Evolutionary conservation across 2,888 invertebrate species (phyloP).

Genomic region (Polyploca ridens): DNA sequence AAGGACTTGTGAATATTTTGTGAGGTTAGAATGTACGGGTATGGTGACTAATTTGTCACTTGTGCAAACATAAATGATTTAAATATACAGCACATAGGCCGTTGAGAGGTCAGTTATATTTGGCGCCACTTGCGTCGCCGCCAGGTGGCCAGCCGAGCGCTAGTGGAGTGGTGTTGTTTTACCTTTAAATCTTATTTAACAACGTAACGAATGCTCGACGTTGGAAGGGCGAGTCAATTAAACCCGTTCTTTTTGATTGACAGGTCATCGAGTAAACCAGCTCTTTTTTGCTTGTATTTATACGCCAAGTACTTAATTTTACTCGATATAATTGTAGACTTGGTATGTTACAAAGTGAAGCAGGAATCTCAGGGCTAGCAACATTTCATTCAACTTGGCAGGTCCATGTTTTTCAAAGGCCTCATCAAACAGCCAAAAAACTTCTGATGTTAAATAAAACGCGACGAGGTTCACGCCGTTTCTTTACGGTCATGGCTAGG

Average conservation of each 20-base stretch:
- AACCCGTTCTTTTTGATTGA: conserved; percentile 49
- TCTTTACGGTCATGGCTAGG: conserved; percentile 67
- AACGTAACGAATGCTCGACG: conserved; percentile 28
- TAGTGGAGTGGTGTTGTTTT: conserved; percentile 40
- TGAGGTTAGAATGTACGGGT: conserved; percentile 13
- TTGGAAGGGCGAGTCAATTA: conserved; percentile 48
- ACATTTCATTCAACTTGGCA: conserved; percentile 50
- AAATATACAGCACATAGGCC: conserved; percentile 30
- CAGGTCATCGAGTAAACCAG: conserved; percentile 46
- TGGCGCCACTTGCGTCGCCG: conserved; percentile 52
- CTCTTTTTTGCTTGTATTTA: conserved; percentile 26
- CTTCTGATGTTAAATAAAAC: conserved; percentile 70
- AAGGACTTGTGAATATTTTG: not conserved
- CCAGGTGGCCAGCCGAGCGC: conserved; percentile 57
- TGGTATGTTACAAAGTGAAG: conserved; percentile 22
- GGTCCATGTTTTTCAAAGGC: conserved; percentile 50
- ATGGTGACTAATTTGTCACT: conserved; percentile 35
- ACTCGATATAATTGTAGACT: conserved; percentile 30
- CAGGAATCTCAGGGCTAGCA: conserved; percentile 34
- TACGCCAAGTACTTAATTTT: conserved; percentile 23
- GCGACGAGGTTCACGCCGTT: conserved; percentile 77
- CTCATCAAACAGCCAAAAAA: conserved; percentile 70
- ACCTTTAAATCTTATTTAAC: conserved; percentile 49
- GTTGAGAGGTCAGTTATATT: conserved; percentile 55
- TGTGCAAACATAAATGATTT: conserved; percentile 29